These are phyloP conservation scores for Lasioglossum zephyrum DNA, from an alignment of 2,888 invertebrate species.

Conservation along the genomic window DNA sequence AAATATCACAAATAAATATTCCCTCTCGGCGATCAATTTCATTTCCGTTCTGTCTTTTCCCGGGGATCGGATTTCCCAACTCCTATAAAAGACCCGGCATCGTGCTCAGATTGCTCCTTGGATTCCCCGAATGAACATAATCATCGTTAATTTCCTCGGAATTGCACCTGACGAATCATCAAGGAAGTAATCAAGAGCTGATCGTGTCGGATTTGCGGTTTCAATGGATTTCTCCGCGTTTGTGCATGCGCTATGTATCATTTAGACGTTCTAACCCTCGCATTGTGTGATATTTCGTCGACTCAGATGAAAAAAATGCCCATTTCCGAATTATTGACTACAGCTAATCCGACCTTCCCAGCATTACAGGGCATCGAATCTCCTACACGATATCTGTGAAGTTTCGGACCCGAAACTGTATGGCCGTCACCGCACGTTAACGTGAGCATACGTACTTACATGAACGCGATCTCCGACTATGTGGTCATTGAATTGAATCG, in stretches of 20 bases:
- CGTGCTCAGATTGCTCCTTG: constrained; percentile 7
- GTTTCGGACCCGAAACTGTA: not conserved
- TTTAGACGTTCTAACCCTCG: not conserved
- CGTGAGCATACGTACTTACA: constrained; percentile 21
- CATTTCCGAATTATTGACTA: not conserved
- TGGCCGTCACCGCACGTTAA: not conserved
- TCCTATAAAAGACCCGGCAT: not conserved
- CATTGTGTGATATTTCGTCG: no score
- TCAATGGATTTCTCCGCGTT: constrained; percentile 8
- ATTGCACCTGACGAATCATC: not conserved
- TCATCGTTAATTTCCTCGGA: not conserved
- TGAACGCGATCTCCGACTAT: constrained; percentile 34
- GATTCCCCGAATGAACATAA: not conserved
- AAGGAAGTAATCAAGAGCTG: not conserved
- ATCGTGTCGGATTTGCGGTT: not conserved
- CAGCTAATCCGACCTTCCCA: not conserved
- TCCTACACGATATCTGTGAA: not conserved
- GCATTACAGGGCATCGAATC: no score
- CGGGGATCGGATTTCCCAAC: constrained; percentile 2
- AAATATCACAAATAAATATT: constrained; percentile 34
- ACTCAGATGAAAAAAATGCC: not conserved
- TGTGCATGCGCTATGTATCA: not conserved
- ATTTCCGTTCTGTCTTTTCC: not conserved
- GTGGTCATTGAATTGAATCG: constrained; percentile 43
- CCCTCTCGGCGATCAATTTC: not conserved